Base-by-base conservation (phyloP, 92 coral and sea anemone species). In the Virgularia gustaviana region DNA sequence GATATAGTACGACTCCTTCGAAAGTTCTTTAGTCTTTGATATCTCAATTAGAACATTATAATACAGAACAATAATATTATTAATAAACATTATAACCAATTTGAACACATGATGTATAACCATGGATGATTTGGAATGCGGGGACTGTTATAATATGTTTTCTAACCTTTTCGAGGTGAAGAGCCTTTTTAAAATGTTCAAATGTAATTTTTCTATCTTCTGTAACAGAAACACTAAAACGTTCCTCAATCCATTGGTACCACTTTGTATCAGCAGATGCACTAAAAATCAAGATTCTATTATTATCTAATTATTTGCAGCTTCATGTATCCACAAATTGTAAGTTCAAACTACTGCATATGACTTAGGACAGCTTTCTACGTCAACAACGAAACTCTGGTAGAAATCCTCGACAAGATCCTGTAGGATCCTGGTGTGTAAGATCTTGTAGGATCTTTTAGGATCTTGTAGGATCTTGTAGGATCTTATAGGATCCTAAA, bases 241-340 rank as follows among this genome's bases (percentile, higher is more conserved):
- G 31, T 15, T 68, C 75, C 34, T 68, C 75, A 33, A 68, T 68
- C 75, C 75, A 68, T 22, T 45, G 38, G 61, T 68, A 68, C 75
- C 75, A 68, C 52, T 68, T 68, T 43, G 75, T 68, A 32, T 68
- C 75, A 15, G 61, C 23, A 32, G 75, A 68, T 28, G 75, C 75
- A 34, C 75, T 68, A 31, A 4, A 58, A 28, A 58, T 16, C 16
- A 18, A 27, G 19, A 27, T 13, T 54, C 19, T 16, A 1, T 16
- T 20, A 43, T 43, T 16, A 43, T 43, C n/a, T n/a, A 16, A 43
- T 16, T 43, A 1, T 0, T 43, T 1, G 51, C 20, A 22, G 4
- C n/a, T 43, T 43, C 51, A 22, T 43, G 13, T 1, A 13, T 43
- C 19, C 51, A 22, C 51, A 57, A 25, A 57, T n/a, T n/a, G n/a